A percentile compares a stretch with the other conserved stretches of the same genome.
Conservation (phyloP, 2,888 invertebrate species). For the Hydroisotoma schaefferi region DNA sequence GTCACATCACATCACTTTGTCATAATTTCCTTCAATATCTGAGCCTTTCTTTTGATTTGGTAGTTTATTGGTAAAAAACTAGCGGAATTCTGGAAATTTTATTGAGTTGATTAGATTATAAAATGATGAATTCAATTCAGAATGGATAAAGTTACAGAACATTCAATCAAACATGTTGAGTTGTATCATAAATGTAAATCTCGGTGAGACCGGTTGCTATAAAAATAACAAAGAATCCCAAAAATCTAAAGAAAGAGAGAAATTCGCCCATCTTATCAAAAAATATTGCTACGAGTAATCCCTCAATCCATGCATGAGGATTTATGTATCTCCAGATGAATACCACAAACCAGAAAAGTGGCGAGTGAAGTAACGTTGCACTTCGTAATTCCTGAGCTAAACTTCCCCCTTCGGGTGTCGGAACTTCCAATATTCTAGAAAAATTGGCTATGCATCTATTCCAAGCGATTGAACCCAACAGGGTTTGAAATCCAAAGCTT, state of each 20-base stretch:
- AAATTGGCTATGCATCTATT: slow-evolving; percentile 78
- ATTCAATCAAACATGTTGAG: too few relatives aligned
- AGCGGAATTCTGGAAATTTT: too few relatives aligned
- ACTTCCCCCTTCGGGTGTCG: slow-evolving; percentile 53
- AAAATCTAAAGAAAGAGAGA: slow-evolving; percentile 65
- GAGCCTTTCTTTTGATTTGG: too few relatives aligned
- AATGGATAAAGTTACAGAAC: too few relatives aligned
- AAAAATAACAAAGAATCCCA: slow-evolving; percentile 67
- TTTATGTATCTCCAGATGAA: slow-evolving; percentile 75
- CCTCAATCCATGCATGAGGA: slow-evolving; percentile 72
- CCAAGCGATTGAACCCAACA: slow-evolving; percentile 74
- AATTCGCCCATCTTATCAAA: slow-evolving; percentile 79
- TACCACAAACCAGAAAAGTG: slow-evolving; percentile 68
- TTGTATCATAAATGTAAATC: slow-evolving; percentile 57
- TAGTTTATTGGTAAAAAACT: too few relatives aligned
- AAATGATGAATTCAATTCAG: too few relatives aligned
- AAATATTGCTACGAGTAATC: slow-evolving; percentile 70
- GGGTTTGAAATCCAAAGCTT: slow-evolving; percentile 58
- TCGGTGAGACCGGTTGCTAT: slow-evolving; percentile 68
- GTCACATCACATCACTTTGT: too few relatives aligned
- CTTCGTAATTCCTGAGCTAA: slow-evolving; percentile 16
- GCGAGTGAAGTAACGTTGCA: slow-evolving; percentile 63
- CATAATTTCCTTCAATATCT: too few relatives aligned
- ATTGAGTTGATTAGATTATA: too few relatives aligned
- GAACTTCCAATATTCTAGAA: slow-evolving; percentile 69